Percentiles rank a stretch among this genome's conserved stretches.
Conservation (phyloP, 37 sponge, comb jelly and placozoan genomes). For the Corticium candelabrum region DNA sequence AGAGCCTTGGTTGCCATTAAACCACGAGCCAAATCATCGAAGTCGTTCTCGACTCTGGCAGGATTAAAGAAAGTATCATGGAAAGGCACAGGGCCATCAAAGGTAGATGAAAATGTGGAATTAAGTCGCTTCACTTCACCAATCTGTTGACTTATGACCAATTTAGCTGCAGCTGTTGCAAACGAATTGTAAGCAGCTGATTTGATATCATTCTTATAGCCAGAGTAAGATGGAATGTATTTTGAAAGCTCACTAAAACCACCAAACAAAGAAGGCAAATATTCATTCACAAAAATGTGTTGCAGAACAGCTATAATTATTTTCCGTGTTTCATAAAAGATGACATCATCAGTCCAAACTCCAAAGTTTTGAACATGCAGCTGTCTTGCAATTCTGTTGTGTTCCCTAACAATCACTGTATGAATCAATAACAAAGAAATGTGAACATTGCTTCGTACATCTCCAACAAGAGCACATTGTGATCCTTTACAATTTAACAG, state of each 20-base stretch:
- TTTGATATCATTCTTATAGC: not conserved
- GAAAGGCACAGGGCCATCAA: not conserved
- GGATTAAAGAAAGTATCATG: not conserved
- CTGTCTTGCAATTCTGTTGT: not conserved
- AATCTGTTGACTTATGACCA: not conserved
- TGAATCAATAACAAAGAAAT: not conserved
- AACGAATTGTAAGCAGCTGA: not conserved
- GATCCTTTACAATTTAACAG: not conserved
- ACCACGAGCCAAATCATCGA: not conserved
- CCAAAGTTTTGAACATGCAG: too few species aligned
- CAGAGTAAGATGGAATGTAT: not conserved
- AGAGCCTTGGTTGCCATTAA: not conserved
- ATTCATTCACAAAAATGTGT: not conserved
- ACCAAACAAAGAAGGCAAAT: not conserved
- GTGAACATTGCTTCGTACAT: not conserved
- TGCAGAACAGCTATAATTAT: not conserved
- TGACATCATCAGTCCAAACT: not conserved
- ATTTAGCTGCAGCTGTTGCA: not conserved
- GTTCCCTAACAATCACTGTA: not conserved
- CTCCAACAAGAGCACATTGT: not conserved
- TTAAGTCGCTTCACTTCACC: not conserved
- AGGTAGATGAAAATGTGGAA: not conserved
- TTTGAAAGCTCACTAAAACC: not conserved
- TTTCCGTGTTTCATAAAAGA: not conserved
- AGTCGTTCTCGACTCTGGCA: not conserved